Evolutionary conservation across 2,113 vertebrate genomes (phyloP), one percentile per base, ranked within the genome.

Genomic region (Grammomys surdaster): DNA sequence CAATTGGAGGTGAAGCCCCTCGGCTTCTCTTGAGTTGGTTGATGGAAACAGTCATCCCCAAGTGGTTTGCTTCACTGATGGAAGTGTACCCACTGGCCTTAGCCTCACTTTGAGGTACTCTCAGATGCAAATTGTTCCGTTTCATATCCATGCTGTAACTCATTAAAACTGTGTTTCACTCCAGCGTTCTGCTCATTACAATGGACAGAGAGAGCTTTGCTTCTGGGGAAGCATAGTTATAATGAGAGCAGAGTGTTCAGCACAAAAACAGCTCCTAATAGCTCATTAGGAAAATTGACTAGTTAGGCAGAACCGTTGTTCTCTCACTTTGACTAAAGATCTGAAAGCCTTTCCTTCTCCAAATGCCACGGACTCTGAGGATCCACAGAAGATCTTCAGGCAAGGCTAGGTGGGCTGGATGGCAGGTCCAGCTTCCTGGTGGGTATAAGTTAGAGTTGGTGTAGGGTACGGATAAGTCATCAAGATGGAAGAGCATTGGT

Each of bases 221-320:
- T 98, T 98, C 95, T 98, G 60, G 97, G 96, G 94, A 97, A 98
- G 89, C 96, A 90, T 28, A 78, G 94, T 91, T 98, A 97, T 98
- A 98, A 98, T 98, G 98, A 98, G 98, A 97, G 97, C 98, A 98
- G 98, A 97, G 95, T 97, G 91, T 97, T 95, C 89, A 85, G 97
- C 98, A 97, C 94, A 98, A 96, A 98, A 97, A 17, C 98, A 98
- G 96, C 93, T 97, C 96, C 96, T 98, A 98, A 98, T 97, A 97
- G 98, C 97, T 98, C 98, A 98, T 99, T 98, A 98, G 97, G 88
- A 97, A 98, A 98, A 98, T 95, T 96, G 96, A 96, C 69, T 56
- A 96, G 94, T 97, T 96, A 98, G 94, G 96, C 95, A 97, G 69
- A 28, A 5, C 94, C 87, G 82, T 95, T 97, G 81, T 96, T 97